Base-by-base conservation (phyloP, 1,140 invertebrate species). In the Chrysopa pallens region DNA sequence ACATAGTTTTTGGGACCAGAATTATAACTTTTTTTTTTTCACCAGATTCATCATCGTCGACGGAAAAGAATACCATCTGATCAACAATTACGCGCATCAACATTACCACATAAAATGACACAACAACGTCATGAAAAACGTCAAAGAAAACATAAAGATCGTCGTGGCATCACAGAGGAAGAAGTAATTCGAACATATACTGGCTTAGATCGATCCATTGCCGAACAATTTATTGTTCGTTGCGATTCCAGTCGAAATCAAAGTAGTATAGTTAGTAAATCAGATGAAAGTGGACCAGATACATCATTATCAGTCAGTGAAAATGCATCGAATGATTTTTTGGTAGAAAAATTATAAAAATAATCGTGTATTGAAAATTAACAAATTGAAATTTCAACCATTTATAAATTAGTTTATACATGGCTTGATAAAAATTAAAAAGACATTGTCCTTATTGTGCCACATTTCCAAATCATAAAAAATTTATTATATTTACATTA, bases 221-320 rank as follows among this genome's bases (percentile, higher is more conserved):
- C 74, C 6, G 74, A 75, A 52, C 69, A 74, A 54, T 76, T 75
- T 58, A 76, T 76, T 42, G 65, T 67, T 29, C 69, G 68, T 23
- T 69, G 66, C 52, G 67, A 72, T 56, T 62, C 63, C 48, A 67
- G 61, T 33, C 8, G 31, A 33, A 33, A 33, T 33, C 8, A 11
- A 12, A 9, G n/a, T 12, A 33, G 31, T 33, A 11, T 33, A 12
- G 31, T 9, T 12, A 33, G 31, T 12, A 33, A 33, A 33, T 33
- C 31, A 33, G 31, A 33, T 33, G 31, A 33, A 33, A 33, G 31
- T 33, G 31, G 31, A 11, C 8, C 31, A 11, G 31, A 33, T 33
- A 33, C 31, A 33, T 33, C 31, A 11, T 12, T 33, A 12, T 33
- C 31, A 9, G 17, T 23, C 17, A 33, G 31, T 33, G 31, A 33